Percentiles rank a stretch among this genome's conserved stretches.
Evolutionary conservation across 2,113 vertebrate species (phyloP).

Genomic region (Entelurus aequoreus): DNA sequence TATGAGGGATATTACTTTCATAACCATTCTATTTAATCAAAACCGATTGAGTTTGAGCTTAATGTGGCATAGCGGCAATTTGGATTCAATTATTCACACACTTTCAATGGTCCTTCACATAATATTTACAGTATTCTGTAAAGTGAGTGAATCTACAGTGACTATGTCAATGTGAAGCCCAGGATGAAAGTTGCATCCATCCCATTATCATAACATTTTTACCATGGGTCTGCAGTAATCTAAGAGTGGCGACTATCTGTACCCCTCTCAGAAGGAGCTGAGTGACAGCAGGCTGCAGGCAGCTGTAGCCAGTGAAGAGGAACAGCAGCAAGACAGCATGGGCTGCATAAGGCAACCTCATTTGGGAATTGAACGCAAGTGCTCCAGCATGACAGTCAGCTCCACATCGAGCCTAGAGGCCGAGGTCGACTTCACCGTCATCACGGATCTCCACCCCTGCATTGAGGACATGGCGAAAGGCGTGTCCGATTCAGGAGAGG

Average conservation of each 20-base stretch:
- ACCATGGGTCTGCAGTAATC: not conserved
- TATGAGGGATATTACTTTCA: not conserved
- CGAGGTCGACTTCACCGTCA: slow-evolving; percentile 89
- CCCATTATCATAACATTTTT: slow-evolving; percentile 6
- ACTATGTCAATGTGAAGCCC: not conserved
- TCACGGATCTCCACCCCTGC: slow-evolving; percentile 84
- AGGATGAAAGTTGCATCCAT: not conserved
- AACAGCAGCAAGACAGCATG: slow-evolving; percentile 79
- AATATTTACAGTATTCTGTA: too few species aligned
- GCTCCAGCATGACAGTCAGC: slow-evolving; percentile 94
- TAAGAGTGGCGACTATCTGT: slow-evolving; percentile 42
- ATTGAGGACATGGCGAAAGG: slow-evolving; percentile 83
- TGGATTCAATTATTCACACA: not conserved
- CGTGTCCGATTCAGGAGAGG: slow-evolving; percentile 73
- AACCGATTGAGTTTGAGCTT: not conserved
- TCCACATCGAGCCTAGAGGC: slow-evolving; percentile 93
- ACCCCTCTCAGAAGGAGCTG: slow-evolving; percentile 58
- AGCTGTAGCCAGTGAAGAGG: slow-evolving; percentile 72
- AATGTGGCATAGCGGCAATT: not conserved
- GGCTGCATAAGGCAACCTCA: slow-evolving; percentile 85
- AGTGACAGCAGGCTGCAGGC: slow-evolving; percentile 57
- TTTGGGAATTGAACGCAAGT: slow-evolving; percentile 91
- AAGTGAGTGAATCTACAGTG: not conserved
- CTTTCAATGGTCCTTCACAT: too few species aligned
- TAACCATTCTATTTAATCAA: not conserved